Percentiles rank a stretch among this genome's conserved stretches.
These are phyloP conservation scores for Enteromius afrohamiltoni DNA, from an alignment of 2,797 vertebrate genomes.

Conservation along the genomic window DNA sequence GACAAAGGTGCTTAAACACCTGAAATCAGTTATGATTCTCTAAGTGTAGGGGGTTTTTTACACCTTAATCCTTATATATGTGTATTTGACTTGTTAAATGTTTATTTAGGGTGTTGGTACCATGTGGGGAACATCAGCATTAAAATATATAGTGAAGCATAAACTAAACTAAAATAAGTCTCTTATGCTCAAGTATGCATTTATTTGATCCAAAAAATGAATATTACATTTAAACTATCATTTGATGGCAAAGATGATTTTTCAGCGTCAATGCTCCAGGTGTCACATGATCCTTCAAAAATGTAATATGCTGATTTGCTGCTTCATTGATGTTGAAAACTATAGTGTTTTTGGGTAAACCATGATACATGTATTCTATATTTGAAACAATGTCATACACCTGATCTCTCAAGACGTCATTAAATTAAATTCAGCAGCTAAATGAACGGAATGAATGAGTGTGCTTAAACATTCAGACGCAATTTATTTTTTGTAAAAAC, in stretches of 20 bases:
- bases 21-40: not conserved
- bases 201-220: not conserved
- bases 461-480: slow-evolving; percentile 1
- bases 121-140: not conserved
- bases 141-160: not conserved
- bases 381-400: not conserved
- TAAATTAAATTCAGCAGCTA: not conserved
- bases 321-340: not conserved
- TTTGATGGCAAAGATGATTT: not conserved
- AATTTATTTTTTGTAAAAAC: slow-evolving; percentile 64
- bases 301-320: not conserved
- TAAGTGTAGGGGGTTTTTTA: not conserved
- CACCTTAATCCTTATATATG: not conserved
- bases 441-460: not conserved
- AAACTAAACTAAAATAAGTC: not conserved
- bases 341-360: not conserved
- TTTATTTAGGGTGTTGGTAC: not conserved
- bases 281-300: not conserved
- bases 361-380: not conserved
- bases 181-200: not conserved
- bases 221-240: too few species aligned
- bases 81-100: not conserved
- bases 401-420: not conserved
- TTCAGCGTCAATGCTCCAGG: not conserved
- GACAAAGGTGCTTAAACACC: not conserved